Evolutionary conservation across 2,888 invertebrate genomes (phyloP).

Genomic region (Busseola fusca): DNA sequence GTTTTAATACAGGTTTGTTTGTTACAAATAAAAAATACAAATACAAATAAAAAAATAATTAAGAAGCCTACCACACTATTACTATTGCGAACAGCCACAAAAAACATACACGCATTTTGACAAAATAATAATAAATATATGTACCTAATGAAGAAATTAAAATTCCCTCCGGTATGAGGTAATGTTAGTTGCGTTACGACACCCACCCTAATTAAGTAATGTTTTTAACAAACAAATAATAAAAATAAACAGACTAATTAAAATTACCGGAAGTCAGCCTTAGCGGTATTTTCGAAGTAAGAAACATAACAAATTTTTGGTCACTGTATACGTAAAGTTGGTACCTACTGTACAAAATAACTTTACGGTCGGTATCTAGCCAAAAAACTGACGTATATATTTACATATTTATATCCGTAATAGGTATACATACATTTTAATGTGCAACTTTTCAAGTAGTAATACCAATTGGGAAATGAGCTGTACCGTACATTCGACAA

Average conservation of each 20-base stretch:
- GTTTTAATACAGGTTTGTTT: too few relatives aligned
- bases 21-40: too few relatives aligned
- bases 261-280: neutral
- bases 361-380: neutral
- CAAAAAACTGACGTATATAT: constrained; percentile 8
- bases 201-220: constrained; percentile 18
- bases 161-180: neutral
- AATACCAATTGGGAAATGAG: constrained; percentile 15
- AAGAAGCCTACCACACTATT: neutral
- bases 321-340: neutral
- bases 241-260: constrained; percentile 6
- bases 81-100: neutral
- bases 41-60: too few relatives aligned
- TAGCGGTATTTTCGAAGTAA: neutral
- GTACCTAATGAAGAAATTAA: constrained; percentile 2
- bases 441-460: constrained; percentile 33
- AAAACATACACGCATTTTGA: neutral
- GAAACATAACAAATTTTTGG: neutral
- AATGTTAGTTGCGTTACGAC: neutral
- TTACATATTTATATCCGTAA: constrained; percentile 20
- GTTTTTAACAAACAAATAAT: constrained; percentile 1
- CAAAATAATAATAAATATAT: neutral
- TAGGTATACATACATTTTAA: constrained; percentile 2
- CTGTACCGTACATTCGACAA: constrained; percentile 30
- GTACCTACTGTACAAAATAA: neutral